Percentiles rank a stretch among this genome's conserved stretches.
These are phyloP conservation scores for Agonopterix heracliana DNA, from an alignment of 2,888 invertebrate species.

Conservation along the genomic window DNA sequence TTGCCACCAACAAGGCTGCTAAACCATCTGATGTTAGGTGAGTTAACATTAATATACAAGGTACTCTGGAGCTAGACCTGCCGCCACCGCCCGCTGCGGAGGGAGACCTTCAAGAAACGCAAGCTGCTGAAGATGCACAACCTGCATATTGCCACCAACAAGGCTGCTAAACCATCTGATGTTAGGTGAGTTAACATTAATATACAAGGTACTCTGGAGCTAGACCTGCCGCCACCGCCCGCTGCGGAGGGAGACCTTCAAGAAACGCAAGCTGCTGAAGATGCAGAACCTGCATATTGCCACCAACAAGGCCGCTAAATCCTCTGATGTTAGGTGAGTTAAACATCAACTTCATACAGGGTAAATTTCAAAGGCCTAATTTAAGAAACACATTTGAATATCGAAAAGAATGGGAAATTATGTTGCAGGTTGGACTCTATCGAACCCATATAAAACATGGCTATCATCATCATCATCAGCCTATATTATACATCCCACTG, in stretches of 20 bases:
- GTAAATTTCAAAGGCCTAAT: too few relatives aligned
- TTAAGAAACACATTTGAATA: too few relatives aligned
- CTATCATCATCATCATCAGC: too few relatives aligned
- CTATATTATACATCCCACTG: too few relatives aligned
- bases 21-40: conserved; percentile 79
- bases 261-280: conserved; percentile 84
- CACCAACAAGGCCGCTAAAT: conserved; percentile 87
- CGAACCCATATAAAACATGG: too few relatives aligned
- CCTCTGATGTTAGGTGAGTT: conserved; percentile 74
- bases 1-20: conserved; percentile 87
- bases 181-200: conserved; percentile 22
- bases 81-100: conserved; percentile 80
- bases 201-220: too few relatives aligned
- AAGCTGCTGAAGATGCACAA: conserved; percentile 85
- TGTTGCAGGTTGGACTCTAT: too few relatives aligned
- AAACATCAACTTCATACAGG: too few relatives aligned
- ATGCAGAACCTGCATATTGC: conserved; percentile 87
- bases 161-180: conserved; percentile 87
- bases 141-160: conserved; percentile 86
- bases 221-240: too few relatives aligned
- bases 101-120: conserved; percentile 81
- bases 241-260: too few relatives aligned
- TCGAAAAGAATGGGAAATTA: too few relatives aligned
- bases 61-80: too few relatives aligned
- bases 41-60: neutral